Conservation (phyloP, 2,797 vertebrate species). For the Lacerta bilineata region DNA sequence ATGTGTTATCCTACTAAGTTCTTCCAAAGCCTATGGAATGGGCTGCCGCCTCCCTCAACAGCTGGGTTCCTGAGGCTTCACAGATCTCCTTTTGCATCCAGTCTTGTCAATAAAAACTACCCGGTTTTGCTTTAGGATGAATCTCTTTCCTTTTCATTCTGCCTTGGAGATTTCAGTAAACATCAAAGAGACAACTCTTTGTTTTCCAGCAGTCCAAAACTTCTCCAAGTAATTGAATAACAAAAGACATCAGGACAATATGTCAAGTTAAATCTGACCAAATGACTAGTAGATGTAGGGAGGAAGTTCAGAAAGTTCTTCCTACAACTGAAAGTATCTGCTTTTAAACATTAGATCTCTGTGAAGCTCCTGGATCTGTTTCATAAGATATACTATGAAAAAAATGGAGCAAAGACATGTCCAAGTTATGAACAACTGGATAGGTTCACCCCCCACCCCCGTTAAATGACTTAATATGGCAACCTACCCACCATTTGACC, state of each 20-base stretch:
- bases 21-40: conserved; percentile 23
- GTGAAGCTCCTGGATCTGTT: not conserved
- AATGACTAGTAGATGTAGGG: conserved; percentile 5
- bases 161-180: conserved; percentile 32
- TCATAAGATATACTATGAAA: not conserved
- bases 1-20: conserved; percentile 15
- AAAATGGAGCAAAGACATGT: not conserved
- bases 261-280: conserved; percentile 47
- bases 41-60: conserved; percentile 8
- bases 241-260: conserved; percentile 62
- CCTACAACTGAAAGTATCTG: not conserved
- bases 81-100: conserved; percentile 57
- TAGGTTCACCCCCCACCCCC: not conserved
- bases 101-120: conserved; percentile 32
- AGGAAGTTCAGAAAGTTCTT: conserved; percentile 25
- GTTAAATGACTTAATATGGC: not conserved
- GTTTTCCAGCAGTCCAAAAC: conserved; percentile 30
- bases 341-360: not conserved
- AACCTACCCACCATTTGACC: not conserved
- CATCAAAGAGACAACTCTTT: conserved; percentile 55
- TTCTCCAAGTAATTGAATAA: conserved; percentile 53
- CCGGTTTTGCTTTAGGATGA: conserved; percentile 54
- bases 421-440: not conserved
- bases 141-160: conserved; percentile 22
- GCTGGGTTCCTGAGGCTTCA: conserved; percentile 35